phyloP scores from a whole-genome alignment of 2,797 vertebrate species.

The Melanotaenia nigrans region DNA sequence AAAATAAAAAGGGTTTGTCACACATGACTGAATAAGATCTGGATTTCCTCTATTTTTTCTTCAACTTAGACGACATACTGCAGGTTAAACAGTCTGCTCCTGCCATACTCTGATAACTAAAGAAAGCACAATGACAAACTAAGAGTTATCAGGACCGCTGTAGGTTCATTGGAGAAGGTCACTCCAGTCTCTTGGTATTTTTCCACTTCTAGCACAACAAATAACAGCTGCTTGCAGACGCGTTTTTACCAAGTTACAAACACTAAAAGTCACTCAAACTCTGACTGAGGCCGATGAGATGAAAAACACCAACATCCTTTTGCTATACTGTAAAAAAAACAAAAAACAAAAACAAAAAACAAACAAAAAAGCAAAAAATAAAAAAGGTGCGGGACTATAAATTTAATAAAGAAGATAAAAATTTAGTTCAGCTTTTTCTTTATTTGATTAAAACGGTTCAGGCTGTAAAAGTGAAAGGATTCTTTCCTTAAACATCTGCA shows the following conservation, averaged over 20 bases:
- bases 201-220: conserved; percentile 49
- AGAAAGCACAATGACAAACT: conserved; percentile 64
- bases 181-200: conserved; percentile 44
- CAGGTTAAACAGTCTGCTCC: conserved; percentile 15
- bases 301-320: conserved; percentile 9
- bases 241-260: conserved; percentile 12
- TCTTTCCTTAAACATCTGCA: conserved; percentile 47
- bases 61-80: conserved; percentile 20
- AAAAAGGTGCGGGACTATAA: neutral
- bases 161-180: neutral
- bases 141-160: conserved; percentile 68
- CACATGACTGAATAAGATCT: neutral
- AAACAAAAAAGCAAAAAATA: too few species aligned
- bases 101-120: conserved; percentile 48
- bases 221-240: conserved; percentile 41
- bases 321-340: neutral
- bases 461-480: conserved; percentile 28
- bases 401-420: neutral
- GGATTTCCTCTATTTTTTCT: neutral
- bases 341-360: too few species aligned
- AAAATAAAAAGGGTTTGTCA: neutral
- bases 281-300: neutral
- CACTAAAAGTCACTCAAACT: conserved; percentile 34
- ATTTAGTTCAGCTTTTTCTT: neutral
- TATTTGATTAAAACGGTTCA: conserved; percentile 10